phyloP scores from a whole-genome alignment of 2,888 invertebrate genomes.

The Pollenia amentaria region DNA sequence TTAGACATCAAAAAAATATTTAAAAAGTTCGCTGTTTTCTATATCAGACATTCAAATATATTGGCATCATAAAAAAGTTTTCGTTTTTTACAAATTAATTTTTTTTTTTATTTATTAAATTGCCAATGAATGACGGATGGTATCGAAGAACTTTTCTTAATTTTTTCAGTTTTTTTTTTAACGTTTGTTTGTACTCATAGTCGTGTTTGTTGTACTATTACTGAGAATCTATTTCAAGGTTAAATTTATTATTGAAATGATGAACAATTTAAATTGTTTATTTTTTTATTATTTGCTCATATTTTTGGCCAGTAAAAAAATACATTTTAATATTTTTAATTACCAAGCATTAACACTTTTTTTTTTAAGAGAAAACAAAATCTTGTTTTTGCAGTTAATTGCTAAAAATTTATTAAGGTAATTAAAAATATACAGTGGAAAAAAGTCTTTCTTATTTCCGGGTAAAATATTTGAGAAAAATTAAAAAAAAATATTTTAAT shows the following conservation, averaged over 20 bases:
- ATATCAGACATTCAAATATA: slow-evolving; percentile 40
- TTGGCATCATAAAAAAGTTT: slow-evolving; percentile 38
- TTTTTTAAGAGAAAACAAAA: background rate
- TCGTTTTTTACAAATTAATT: slow-evolving; percentile 29
- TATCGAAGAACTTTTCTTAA: background rate
- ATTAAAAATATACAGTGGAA: background rate
- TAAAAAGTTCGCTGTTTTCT: background rate
- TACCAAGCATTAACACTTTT: slow-evolving; percentile 38
- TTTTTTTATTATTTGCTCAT: slow-evolving; percentile 14
- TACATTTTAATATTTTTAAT: slow-evolving; percentile 46
- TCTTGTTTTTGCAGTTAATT: background rate
- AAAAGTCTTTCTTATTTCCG: background rate
- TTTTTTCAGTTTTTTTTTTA: slow-evolving; percentile 1
- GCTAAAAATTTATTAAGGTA: background rate
- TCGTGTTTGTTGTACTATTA: slow-evolving; percentile 37
- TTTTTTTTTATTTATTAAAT: slow-evolving; percentile 57
- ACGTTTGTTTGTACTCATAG: background rate
- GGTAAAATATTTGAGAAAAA: too few relatives aligned
- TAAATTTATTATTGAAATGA: slow-evolving; percentile 62
- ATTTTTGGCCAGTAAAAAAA: slow-evolving; percentile 39
- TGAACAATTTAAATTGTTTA: slow-evolving; percentile 24
- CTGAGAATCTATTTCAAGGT: slow-evolving; percentile 68
- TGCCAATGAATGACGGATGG: slow-evolving; percentile 34
- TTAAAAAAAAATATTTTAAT: background rate
- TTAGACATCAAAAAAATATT: background rate